These are phyloP conservation scores for Lytechinus variegatus DNA, from an alignment of 35 echinoderm and acorn worm genomes.

Conservation along the genomic window DNA sequence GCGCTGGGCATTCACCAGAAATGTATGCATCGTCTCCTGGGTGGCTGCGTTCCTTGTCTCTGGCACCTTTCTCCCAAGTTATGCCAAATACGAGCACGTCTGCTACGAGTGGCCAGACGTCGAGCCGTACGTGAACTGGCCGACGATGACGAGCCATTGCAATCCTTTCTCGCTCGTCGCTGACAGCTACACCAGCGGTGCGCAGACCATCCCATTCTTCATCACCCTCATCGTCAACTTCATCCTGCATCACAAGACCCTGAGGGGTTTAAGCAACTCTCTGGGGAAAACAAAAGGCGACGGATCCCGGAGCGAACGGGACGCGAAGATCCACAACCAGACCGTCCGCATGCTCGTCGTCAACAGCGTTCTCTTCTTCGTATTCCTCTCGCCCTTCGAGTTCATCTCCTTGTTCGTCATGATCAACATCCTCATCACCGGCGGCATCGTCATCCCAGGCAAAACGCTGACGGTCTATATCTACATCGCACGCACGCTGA, in stretches of 20 bases:
- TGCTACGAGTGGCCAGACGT: conserved; percentile 33
- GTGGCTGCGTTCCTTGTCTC: conserved; percentile 14
- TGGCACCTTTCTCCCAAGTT: conserved; percentile 26
- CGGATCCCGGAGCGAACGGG: neutral
- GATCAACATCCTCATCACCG: conserved; percentile 50
- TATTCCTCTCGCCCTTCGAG: conserved; percentile 70
- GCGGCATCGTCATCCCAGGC: conserved; percentile 37
- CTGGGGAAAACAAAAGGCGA: conserved; percentile 1
- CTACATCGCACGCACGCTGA: conserved; percentile 41
- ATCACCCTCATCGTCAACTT: conserved; percentile 50
- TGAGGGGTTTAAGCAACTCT: conserved; percentile 2
- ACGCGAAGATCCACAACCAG: conserved; percentile 56
- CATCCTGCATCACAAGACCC: conserved; percentile 40
- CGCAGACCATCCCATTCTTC: conserved; percentile 59
- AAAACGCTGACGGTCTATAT: conserved; percentile 32
- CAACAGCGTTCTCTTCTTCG: conserved; percentile 75
- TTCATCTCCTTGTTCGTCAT: conserved; percentile 59
- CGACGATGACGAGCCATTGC: neutral
- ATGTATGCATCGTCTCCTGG: conserved; percentile 21
- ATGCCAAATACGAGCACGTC: neutral
- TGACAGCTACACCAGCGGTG: conserved; percentile 25
- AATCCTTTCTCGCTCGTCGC: neutral
- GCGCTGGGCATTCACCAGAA: neutral
- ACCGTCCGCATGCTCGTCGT: conserved; percentile 73
- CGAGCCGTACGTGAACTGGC: neutral